Conservation (phyloP, 1,140 invertebrate species). For the Bradysia coprophila region DNA sequence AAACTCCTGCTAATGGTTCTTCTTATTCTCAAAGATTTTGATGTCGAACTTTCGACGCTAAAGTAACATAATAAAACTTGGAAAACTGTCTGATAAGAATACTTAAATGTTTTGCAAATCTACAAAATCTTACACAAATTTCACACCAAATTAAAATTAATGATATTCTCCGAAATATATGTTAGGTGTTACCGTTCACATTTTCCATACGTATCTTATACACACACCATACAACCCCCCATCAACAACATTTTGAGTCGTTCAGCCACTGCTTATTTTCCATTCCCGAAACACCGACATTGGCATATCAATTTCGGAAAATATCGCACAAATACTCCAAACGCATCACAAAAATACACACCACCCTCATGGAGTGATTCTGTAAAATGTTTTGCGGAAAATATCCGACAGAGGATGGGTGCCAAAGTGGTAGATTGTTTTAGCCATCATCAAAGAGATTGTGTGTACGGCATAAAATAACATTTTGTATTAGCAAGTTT, state of each 20-base stretch:
- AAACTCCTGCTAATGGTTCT: not conserved
- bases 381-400: no score
- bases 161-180: not conserved
- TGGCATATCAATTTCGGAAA: no score
- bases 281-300: slow-evolving; percentile 2
- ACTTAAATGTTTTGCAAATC: not conserved
- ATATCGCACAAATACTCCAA: no score
- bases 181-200: not conserved
- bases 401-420: no score
- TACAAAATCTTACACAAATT: not conserved
- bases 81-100: slow-evolving; percentile 1
- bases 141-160: not conserved
- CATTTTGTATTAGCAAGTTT: no score
- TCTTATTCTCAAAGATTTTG: not conserved
- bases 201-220: not conserved
- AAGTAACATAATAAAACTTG: slow-evolving; percentile 6
- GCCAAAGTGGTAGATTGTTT: no score
- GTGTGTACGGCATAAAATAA: no score
- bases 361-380: no score
- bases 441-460: no score
- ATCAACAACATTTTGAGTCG: no score
- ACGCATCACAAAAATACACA: no score
- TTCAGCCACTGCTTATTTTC: not conserved
- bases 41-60: not conserved
- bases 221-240: not conserved